These are phyloP conservation scores for Drosophila emarginata DNA, from an alignment of 2,888 invertebrate species.

Conservation along the genomic window DNA sequence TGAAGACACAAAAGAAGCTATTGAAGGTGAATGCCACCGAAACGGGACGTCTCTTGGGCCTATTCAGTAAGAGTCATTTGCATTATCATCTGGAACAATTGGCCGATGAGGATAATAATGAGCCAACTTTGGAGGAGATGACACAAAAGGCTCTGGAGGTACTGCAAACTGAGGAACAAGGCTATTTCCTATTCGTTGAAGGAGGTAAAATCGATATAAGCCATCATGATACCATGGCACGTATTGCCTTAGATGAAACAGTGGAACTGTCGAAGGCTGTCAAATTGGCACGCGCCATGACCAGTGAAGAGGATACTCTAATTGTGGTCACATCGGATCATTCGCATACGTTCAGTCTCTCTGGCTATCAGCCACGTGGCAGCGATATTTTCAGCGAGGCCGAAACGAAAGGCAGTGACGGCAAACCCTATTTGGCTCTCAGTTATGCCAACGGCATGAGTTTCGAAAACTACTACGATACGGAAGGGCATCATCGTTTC, in stretches of 20 bases:
- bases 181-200: constrained; percentile 90
- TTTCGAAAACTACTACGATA: constrained; percentile 81
- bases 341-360: constrained; percentile 89
- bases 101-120: constrained; percentile 81
- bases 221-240: constrained; percentile 78
- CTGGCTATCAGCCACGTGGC: constrained; percentile 85
- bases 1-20: constrained; percentile 84
- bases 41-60: constrained; percentile 86
- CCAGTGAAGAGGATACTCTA: constrained; percentile 87
- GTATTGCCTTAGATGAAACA: constrained; percentile 80
- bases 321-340: constrained; percentile 92
- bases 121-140: constrained; percentile 90
- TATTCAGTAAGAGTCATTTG: constrained; percentile 87
- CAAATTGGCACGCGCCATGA: constrained; percentile 85
- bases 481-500: constrained; percentile 60
- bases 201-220: constrained; percentile 83
- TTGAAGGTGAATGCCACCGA: constrained; percentile 81
- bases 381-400: constrained; percentile 76
- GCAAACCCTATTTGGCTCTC: constrained; percentile 86
- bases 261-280: constrained; percentile 90
- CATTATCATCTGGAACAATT: constrained; percentile 86
- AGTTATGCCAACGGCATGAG: constrained; percentile 90
- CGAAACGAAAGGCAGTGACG: constrained; percentile 82
- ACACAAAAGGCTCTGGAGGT: constrained; percentile 87
- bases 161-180: constrained; percentile 86